These are phyloP conservation scores for Polyommatus iphigenia DNA, from an alignment of 2,888 invertebrate species.

Conservation along the genomic window DNA sequence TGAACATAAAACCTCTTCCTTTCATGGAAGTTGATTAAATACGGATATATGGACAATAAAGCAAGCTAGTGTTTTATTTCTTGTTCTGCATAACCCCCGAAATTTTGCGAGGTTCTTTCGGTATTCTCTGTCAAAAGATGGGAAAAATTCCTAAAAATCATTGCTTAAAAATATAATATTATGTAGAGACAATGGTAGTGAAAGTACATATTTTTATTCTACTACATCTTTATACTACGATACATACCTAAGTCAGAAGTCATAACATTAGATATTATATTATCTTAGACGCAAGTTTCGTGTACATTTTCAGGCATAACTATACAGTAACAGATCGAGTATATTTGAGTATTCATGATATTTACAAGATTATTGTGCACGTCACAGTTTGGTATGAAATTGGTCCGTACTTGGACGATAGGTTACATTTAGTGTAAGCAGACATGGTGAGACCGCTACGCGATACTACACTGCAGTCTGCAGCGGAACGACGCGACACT, in stretches of 20 bases:
- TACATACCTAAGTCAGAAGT: background rate
- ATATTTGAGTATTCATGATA: slow-evolving; percentile 37
- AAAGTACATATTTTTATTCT: background rate
- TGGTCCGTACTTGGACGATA: slow-evolving; percentile 59
- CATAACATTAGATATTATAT: too few species aligned
- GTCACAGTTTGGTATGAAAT: slow-evolving; percentile 71
- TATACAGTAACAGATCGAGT: slow-evolving; percentile 19
- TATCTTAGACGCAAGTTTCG: slow-evolving; percentile 40
- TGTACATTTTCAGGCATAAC: slow-evolving; percentile 43
- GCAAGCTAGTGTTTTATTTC: background rate
- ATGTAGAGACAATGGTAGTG: background rate
- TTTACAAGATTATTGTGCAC: slow-evolving; percentile 75
- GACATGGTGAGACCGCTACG: background rate
- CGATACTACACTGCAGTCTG: background rate
- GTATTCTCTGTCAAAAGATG: background rate
- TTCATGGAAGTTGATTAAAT: background rate
- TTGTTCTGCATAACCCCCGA: background rate
- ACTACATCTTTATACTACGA: background rate
- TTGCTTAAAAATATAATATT: background rate
- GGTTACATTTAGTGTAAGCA: slow-evolving; percentile 31
- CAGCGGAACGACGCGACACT: too few species aligned
- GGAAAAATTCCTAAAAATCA: background rate
- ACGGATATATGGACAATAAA: background rate
- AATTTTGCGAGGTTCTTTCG: background rate
- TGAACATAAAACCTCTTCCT: background rate